These are phyloP conservation scores for Melitaea athalia DNA, from an alignment of 2,888 invertebrate genomes.

Conservation along the genomic window DNA sequence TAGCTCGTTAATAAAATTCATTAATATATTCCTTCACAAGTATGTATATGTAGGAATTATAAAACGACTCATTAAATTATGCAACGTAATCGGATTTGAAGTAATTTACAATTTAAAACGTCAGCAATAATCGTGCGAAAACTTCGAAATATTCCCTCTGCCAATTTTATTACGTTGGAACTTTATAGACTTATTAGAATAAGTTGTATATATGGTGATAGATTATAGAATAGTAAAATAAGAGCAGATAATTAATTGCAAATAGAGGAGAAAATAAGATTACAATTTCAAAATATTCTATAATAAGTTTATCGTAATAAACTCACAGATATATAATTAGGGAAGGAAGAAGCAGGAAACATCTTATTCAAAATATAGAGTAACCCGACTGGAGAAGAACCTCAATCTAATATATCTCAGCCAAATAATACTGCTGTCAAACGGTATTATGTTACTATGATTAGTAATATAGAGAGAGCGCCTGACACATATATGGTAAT, in stretches of 20 bases:
- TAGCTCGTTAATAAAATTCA: background rate
- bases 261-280: background rate
- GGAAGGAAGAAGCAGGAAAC: no score
- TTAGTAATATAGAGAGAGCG: no score
- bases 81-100: background rate
- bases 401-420: no score
- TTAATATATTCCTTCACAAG: background rate
- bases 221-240: background rate
- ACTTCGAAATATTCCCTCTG: background rate
- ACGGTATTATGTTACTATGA: no score
- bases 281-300: background rate
- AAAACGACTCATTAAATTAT: background rate
- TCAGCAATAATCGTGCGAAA: background rate
- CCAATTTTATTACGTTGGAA: slow-evolving; percentile 6
- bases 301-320: no score
- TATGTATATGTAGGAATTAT: background rate
- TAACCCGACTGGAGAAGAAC: no score
- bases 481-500: no score
- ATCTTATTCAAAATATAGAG: no score
- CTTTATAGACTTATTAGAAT: background rate
- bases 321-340: no score
- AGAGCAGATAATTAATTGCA: background rate
- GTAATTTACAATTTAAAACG: slow-evolving; percentile 11
- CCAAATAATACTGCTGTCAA: no score
- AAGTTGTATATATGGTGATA: slow-evolving; percentile 1